Conservation (phyloP, 2,797 vertebrate species). For the Dryobates pubescens region DNA sequence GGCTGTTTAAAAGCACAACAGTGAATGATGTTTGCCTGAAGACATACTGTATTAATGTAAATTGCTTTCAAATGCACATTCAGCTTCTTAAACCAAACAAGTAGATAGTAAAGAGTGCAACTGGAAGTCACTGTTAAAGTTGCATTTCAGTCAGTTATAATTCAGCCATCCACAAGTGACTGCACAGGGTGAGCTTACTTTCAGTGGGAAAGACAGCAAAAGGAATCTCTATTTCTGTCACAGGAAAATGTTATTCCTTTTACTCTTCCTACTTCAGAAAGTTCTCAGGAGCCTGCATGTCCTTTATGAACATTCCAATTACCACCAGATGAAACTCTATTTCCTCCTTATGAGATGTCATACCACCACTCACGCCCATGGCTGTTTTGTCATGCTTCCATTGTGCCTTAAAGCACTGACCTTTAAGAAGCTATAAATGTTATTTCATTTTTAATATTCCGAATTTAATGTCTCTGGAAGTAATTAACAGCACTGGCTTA, state of each 20-base stretch:
- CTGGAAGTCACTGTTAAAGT: neutral
- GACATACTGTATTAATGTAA: constrained; percentile 15
- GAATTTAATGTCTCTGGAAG: constrained; percentile 12
- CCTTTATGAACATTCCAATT: neutral
- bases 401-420: neutral
- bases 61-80: constrained; percentile 35
- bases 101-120: neutral
- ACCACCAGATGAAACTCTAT: neutral
- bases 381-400: neutral
- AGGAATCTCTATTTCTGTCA: neutral
- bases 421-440: constrained; percentile 39
- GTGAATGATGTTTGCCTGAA: constrained; percentile 29
- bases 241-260: neutral
- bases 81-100: constrained; percentile 11
- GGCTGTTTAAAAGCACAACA: neutral
- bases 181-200: neutral
- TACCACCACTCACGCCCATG: neutral
- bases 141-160: neutral
- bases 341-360: neutral
- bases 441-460: constrained; percentile 26
- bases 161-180: neutral
- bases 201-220: neutral
- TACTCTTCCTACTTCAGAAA: neutral
- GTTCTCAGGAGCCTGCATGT: neutral
- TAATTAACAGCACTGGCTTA: neutral